Evolutionary conservation across 2,113 vertebrate species (phyloP).

Genomic region (Pachyramphus minor): DNA sequence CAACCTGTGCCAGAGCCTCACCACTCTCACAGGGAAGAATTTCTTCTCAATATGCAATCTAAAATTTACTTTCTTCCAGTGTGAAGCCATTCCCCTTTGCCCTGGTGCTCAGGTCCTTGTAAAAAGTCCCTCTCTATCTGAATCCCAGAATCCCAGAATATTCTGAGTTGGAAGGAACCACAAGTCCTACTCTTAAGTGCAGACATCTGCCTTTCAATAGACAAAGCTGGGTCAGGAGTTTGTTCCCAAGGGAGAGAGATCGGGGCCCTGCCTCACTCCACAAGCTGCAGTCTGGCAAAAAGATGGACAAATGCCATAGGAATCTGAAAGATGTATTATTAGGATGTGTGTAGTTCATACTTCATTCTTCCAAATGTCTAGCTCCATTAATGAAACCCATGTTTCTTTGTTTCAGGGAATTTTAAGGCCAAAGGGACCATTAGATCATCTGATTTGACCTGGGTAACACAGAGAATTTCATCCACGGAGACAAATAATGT

Average conservation of each 20-base stretch:
- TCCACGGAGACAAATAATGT: slow-evolving; percentile 31
- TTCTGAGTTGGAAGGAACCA: neutral
- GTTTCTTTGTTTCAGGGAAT: slow-evolving; percentile 30
- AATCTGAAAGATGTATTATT: slow-evolving; percentile 3
- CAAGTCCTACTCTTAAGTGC: neutral
- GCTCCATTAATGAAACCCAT: slow-evolving; percentile 46
- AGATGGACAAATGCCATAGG: slow-evolving; percentile 1
- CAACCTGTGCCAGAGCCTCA: fast-evolving
- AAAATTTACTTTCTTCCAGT: too few species aligned
- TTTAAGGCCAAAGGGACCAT: slow-evolving; percentile 37
- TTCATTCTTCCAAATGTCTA: neutral
- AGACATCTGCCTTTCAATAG: neutral
- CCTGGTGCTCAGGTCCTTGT: neutral
- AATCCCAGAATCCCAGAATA: neutral
- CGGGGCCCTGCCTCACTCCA: neutral
- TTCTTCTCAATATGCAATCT: neutral
- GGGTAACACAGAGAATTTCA: neutral
- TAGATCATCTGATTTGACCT: slow-evolving; percentile 57
- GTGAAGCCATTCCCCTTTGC: neutral
- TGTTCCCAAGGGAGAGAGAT: neutral
- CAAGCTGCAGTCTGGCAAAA: neutral
- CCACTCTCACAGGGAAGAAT: neutral
- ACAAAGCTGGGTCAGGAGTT: neutral
- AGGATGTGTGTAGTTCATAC: neutral
- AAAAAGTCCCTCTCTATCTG: neutral